These are phyloP conservation scores for Luperina nickerlii DNA, from an alignment of 2,888 invertebrate genomes.

Conservation along the genomic window DNA sequence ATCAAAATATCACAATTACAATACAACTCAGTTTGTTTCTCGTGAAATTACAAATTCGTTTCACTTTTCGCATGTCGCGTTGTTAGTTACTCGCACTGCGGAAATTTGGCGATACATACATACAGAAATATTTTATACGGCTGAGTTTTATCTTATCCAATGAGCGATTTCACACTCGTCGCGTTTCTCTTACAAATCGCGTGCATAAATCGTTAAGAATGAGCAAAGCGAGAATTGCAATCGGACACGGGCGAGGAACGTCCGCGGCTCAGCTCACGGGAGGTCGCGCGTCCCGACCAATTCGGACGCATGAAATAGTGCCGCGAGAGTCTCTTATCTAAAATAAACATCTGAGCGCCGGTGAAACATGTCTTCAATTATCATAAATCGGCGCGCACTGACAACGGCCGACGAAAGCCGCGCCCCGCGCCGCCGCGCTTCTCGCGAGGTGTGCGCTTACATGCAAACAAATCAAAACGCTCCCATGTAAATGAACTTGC, in stretches of 20 bases:
- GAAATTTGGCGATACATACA: slow-evolving; percentile 65
- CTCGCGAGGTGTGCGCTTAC: slow-evolving; percentile 73
- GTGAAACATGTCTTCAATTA: slow-evolving; percentile 90
- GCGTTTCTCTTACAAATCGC: slow-evolving; percentile 81
- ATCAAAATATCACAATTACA: slow-evolving; percentile 17
- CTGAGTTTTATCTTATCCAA: slow-evolving; percentile 77
- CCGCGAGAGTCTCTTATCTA: slow-evolving; percentile 87
- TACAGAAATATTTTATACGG: slow-evolving; percentile 71
- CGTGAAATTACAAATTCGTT: slow-evolving; percentile 68
- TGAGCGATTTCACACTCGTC: slow-evolving; percentile 81
- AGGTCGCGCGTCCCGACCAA: slow-evolving; percentile 86
- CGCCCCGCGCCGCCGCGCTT: slow-evolving; percentile 83
- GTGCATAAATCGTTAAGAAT: slow-evolving; percentile 83
- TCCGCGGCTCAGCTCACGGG: slow-evolving; percentile 78
- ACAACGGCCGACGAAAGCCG: slow-evolving; percentile 85
- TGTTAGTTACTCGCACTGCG: slow-evolving; percentile 41
- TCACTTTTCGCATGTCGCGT: slow-evolving; percentile 58
- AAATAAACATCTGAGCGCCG: slow-evolving; percentile 90
- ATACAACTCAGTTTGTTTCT: slow-evolving; percentile 41
- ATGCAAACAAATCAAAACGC: slow-evolving; percentile 79
- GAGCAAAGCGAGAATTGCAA: slow-evolving; percentile 83
- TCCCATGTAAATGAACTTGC: slow-evolving; percentile 63
- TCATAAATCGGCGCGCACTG: slow-evolving; percentile 89
- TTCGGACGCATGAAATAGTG: slow-evolving; percentile 89
- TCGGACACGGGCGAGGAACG: slow-evolving; percentile 78